Percentiles rank a stretch among this genome's conserved stretches.
These are phyloP conservation scores for Eupristina koningsbergeri DNA, from an alignment of 1,140 invertebrate genomes.

Conservation along the genomic window DNA sequence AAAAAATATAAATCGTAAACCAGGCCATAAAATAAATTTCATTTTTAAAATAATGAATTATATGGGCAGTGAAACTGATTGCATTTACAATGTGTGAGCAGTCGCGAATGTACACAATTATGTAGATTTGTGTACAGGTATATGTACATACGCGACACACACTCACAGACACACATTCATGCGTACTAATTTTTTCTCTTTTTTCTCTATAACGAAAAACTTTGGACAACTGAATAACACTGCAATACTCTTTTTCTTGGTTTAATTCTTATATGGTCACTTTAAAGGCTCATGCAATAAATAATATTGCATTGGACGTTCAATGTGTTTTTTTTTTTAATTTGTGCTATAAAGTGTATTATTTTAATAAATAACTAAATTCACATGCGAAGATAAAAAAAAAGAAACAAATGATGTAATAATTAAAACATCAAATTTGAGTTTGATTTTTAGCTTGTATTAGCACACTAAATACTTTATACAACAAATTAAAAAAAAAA, in stretches of 20 bases:
- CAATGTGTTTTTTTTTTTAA: not conserved
- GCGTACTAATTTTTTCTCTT: not conserved
- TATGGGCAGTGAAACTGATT: not conserved
- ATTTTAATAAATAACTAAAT: not conserved
- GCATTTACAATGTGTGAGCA: not conserved
- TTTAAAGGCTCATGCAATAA: no score
- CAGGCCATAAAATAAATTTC: not conserved
- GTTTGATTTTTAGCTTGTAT: not conserved
- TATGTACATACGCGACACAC: no score
- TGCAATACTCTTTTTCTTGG: not conserved
- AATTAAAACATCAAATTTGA: not conserved
- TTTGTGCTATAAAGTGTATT: not conserved
- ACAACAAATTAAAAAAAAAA: not conserved
- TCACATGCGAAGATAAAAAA: not conserved
- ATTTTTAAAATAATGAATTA: not conserved
- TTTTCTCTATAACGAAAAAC: not conserved
- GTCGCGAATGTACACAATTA: not conserved
- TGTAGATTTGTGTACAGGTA: not conserved
- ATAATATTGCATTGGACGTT: not conserved
- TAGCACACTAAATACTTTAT: not conserved
- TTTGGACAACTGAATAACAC: not conserved
- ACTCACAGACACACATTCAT: not conserved
- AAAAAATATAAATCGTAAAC: not conserved
- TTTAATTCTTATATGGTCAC: not conserved
- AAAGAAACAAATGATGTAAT: not conserved